Evolutionary conservation across 2,113 vertebrate genomes (phyloP).

Genomic region (Junco hyemalis): DNA sequence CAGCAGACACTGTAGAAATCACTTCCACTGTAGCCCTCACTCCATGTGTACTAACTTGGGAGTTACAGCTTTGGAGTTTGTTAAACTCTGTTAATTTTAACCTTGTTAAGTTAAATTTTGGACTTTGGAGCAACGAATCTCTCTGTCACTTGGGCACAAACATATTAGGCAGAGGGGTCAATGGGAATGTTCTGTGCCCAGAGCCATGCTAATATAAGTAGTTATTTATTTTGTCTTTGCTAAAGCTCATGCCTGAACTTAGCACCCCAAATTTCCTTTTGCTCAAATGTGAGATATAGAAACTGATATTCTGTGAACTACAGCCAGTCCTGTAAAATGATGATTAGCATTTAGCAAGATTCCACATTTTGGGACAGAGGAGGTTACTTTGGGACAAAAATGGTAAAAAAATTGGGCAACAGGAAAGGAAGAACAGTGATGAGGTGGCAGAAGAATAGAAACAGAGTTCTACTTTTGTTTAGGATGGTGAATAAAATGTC

Average conservation of each 20-base stretch:
- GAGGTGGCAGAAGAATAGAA: not conserved
- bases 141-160: not conserved
- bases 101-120: not conserved
- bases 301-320: not conserved
- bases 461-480: not conserved
- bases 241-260: not conserved
- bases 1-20: not conserved
- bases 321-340: not conserved
- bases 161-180: not conserved
- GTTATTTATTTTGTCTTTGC: not conserved
- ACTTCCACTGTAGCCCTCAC: not conserved
- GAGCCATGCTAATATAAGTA: not conserved
- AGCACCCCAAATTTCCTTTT: not conserved
- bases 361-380: not conserved
- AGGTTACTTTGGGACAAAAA: not conserved
- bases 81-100: not conserved
- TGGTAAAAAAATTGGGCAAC: not conserved
- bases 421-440: not conserved
- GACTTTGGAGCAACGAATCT: not conserved
- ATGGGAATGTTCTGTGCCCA: not conserved
- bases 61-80: not conserved
- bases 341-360: not conserved
- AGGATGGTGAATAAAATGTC: not conserved
- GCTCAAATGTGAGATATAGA: not conserved
- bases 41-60: not conserved